phyloP scores from a whole-genome alignment of 2,113 vertebrate species.

The Pangasianodon hypophthalmus region DNA sequence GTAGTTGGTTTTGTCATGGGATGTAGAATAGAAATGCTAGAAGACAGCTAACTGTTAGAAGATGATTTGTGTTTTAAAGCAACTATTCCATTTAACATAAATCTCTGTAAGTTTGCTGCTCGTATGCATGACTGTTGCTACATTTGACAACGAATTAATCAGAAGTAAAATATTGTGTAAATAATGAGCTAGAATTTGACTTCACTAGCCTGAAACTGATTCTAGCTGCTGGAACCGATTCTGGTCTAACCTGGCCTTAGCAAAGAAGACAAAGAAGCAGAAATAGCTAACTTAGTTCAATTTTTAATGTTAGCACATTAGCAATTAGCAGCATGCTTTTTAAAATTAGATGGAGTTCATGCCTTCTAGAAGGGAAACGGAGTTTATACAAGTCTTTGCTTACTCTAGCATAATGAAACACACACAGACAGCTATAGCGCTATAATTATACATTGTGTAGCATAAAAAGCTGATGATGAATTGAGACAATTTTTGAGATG shows the following conservation, averaged over 20 bases:
- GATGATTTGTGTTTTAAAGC: neutral
- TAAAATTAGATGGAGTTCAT: neutral
- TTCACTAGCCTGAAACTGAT: neutral
- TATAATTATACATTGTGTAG: neutral
- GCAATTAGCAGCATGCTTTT: neutral
- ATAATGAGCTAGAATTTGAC: neutral
- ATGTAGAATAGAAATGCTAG: neutral
- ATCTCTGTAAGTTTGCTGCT: neutral
- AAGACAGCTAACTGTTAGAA: neutral
- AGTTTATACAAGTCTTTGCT: neutral
- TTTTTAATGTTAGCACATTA: too few relatives aligned
- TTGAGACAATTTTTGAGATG: neutral
- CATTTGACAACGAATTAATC: neutral
- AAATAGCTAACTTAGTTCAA: neutral
- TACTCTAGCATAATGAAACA: neutral
- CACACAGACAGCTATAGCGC: neutral
- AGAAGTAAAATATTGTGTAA: neutral
- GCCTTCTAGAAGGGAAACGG: neutral
- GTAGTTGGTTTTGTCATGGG: neutral
- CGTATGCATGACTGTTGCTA: neutral
- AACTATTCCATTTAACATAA: neutral
- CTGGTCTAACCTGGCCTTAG: neutral
- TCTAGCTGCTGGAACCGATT: neutral
- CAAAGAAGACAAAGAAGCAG: neutral
- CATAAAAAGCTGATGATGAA: neutral